Conservation (phyloP, 2,888 invertebrate genomes). For the Tillus elongatus region DNA sequence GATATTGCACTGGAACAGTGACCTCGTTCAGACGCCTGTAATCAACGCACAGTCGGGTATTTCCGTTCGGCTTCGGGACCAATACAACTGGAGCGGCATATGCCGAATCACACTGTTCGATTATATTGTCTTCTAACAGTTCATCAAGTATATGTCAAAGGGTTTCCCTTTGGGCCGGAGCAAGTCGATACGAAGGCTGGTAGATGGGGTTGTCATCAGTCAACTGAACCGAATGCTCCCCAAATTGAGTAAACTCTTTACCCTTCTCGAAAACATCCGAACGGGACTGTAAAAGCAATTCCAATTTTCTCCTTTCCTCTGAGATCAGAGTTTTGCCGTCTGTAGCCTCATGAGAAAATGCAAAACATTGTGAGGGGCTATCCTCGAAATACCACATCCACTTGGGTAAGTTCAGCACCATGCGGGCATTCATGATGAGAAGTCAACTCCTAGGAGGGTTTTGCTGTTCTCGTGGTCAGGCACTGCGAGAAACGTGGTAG, state of each 20-base stretch:
- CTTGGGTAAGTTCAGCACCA: conserved; percentile 4
- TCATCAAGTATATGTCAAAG: too few relatives aligned
- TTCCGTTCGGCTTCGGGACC: conserved; percentile 11
- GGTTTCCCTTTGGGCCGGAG: too few relatives aligned
- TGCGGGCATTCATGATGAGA: conserved; percentile 5
- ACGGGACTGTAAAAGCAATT: too few relatives aligned
- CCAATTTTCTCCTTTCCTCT: too few relatives aligned
- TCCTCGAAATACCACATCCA: conserved; percentile 1
- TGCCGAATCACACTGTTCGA: conserved; percentile 1
- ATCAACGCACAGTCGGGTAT: too few relatives aligned
- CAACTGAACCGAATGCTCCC: conserved; percentile 9
- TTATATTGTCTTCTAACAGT: too few relatives aligned
- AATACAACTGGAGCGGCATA: conserved; percentile 14
- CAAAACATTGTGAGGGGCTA: too few relatives aligned
- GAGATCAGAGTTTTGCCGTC: too few relatives aligned
- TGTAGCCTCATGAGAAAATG: too few relatives aligned
- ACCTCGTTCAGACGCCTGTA: too few relatives aligned
- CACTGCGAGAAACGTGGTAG: conserved; percentile 5
- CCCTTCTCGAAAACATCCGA: conserved; percentile 8
- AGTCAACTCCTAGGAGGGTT: conserved; percentile 9
- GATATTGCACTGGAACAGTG: too few relatives aligned
- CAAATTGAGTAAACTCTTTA: conserved; percentile 7
- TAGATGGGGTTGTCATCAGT: conserved; percentile 7
- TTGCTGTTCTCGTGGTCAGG: conserved; percentile 2
- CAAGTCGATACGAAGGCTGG: conserved; percentile 10